Evolutionary conservation across 2,888 invertebrate species (phyloP).

Genomic region (Scaptomyza parva): DNA sequence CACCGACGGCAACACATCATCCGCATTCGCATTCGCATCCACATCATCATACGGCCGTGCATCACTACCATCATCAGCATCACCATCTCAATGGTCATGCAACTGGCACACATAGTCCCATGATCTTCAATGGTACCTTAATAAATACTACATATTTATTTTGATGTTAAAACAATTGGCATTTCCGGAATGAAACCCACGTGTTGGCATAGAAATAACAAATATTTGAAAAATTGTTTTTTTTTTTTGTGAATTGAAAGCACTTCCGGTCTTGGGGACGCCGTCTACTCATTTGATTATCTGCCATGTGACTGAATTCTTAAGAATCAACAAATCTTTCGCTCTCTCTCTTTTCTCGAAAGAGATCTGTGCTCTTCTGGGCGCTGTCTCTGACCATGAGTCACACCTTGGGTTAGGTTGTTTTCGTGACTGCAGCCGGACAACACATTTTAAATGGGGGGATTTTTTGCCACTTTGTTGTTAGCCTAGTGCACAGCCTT

Average conservation of each 20-base stretch:
- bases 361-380: constrained; percentile 1
- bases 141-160: background rate
- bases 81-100: constrained; percentile 41
- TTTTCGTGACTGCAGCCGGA: constrained; percentile 21
- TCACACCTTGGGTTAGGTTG: constrained; percentile 41
- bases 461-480: constrained; percentile 17
- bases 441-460: constrained; percentile 20
- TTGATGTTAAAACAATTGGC: constrained; percentile 13
- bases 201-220: background rate
- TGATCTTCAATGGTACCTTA: constrained; percentile 73
- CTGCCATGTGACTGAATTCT: background rate
- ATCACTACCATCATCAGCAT: constrained; percentile 64
- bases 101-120: constrained; percentile 68
- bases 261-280: background rate
- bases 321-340: constrained; percentile 7
- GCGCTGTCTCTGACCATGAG: too few species aligned
- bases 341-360: constrained; percentile 3
- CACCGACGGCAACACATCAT: constrained; percentile 77
- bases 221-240: too few species aligned
- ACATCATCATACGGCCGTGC: constrained; percentile 67
- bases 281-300: background rate
- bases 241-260: background rate
- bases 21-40: constrained; percentile 33
- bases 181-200: constrained; percentile 35
- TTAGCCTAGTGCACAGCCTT: constrained; percentile 16